These are phyloP conservation scores for Siderastrea radians DNA, from an alignment of 92 coral and sea anemone species.

Conservation along the genomic window DNA sequence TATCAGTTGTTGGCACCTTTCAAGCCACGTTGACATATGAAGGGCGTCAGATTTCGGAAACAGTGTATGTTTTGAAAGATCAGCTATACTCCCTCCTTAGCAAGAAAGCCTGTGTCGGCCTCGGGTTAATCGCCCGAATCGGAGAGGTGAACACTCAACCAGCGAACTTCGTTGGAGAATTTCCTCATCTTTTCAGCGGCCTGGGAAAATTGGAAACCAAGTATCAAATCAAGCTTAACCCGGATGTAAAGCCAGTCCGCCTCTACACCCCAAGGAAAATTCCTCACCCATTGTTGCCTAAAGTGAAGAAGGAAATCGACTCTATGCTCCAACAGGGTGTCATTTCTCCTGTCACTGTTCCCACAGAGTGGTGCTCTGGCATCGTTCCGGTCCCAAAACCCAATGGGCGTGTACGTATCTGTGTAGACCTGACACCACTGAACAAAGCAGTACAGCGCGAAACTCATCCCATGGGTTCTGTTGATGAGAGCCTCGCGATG, in stretches of 20 bases:
- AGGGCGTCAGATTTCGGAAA: conserved; percentile 30
- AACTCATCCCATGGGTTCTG: conserved; percentile 36
- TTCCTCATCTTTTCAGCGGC: conserved; percentile 39
- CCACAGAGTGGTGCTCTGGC: conserved; percentile 72
- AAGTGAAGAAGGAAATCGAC: conserved; percentile 46
- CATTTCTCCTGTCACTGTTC: conserved; percentile 59
- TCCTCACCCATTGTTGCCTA: conserved; percentile 44
- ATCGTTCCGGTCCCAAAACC: conserved; percentile 60
- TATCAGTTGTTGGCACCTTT: conserved; percentile 63
- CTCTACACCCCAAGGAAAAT: conserved; percentile 36
- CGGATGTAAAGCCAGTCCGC: background rate
- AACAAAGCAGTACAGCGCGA: conserved; percentile 44
- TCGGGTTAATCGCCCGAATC: conserved; percentile 47
- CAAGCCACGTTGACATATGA: conserved; percentile 50
- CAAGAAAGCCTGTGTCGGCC: conserved; percentile 45
- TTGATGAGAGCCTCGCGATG: conserved; percentile 44
- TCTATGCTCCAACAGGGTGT: conserved; percentile 51
- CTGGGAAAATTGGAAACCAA: conserved; percentile 43
- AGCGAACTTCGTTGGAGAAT: conserved; percentile 47
- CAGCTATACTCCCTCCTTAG: conserved; percentile 30
- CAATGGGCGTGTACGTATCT: conserved; percentile 57
- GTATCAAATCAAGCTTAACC: conserved; percentile 28
- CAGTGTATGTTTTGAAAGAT: conserved; percentile 44
- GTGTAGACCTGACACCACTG: conserved; percentile 64
- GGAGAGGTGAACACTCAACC: conserved; percentile 12